These are phyloP conservation scores for Podilymbus podiceps DNA, from an alignment of 2,113 vertebrate species.

Conservation along the genomic window DNA sequence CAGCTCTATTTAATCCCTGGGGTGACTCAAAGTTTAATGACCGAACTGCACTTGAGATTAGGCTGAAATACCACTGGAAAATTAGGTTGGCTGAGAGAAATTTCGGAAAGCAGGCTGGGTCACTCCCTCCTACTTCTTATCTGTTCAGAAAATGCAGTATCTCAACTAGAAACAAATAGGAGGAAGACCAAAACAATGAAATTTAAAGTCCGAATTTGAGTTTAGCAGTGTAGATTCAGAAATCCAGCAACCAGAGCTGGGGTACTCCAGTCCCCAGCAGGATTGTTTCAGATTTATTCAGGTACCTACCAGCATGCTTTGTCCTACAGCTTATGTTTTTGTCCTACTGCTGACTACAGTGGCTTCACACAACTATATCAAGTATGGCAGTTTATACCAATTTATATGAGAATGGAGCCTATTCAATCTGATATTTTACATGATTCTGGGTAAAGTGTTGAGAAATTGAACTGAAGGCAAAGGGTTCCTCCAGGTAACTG, in stretches of 20 bases:
- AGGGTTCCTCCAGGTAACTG: background rate
- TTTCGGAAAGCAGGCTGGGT: background rate
- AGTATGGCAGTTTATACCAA: background rate
- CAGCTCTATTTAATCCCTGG: background rate
- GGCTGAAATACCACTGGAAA: background rate
- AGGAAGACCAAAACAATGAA: background rate
- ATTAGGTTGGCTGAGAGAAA: background rate
- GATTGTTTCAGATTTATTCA: background rate
- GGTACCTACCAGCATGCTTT: background rate
- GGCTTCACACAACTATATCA: background rate
- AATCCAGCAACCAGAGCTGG: background rate
- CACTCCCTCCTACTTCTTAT: background rate
- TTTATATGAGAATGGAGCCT: background rate
- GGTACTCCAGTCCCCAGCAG: background rate
- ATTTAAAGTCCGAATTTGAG: background rate
- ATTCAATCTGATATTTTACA: background rate
- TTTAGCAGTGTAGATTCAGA: background rate
- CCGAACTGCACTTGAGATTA: background rate
- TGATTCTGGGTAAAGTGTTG: background rate
- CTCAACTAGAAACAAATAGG: background rate
- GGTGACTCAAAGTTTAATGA: conserved; percentile 33
- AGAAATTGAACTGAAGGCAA: background rate
- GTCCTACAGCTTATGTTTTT: background rate
- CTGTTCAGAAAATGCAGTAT: background rate
- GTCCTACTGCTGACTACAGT: background rate